Conservation (phyloP, 92 coral and sea anemone genomes). For the Zoanthus solanderi region DNA sequence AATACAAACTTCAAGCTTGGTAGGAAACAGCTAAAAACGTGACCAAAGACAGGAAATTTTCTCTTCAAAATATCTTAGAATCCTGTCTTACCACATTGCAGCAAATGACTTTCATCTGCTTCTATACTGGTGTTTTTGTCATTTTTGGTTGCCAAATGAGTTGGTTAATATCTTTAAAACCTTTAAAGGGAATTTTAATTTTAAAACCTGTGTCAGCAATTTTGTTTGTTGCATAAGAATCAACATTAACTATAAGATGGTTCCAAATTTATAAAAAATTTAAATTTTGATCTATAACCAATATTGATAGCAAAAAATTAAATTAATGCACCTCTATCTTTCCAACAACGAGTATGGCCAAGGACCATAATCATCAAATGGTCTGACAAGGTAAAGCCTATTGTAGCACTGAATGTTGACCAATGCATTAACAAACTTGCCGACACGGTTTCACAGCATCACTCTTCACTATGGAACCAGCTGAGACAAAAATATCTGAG, state of each 20-base stretch:
- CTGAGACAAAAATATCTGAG: constrained; percentile 65
- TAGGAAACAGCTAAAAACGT: not conserved
- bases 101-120: constrained; percentile 20
- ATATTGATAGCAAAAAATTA: not conserved
- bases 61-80: not conserved
- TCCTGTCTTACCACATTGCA: constrained; percentile 21
- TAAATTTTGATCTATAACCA: not conserved
- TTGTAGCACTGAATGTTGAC: not conserved
- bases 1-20: not conserved
- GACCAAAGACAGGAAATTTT: not conserved
- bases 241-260: not conserved
- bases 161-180: constrained; percentile 49
- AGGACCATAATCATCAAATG: constrained; percentile 25
- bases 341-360: not conserved
- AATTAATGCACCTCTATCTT: not conserved
- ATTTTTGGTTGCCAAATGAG: constrained; percentile 35
- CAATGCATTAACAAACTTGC: constrained; percentile 27
- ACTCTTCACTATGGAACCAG: constrained; percentile 50
- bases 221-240: constrained; percentile 10
- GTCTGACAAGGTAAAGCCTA: not conserved
- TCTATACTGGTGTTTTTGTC: not conserved
- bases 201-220: constrained; percentile 34
- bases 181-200: constrained; percentile 16
- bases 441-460: constrained; percentile 24
- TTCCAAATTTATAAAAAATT: not conserved